Conservation (phyloP, 2,797 vertebrate species). For the Synaphobranchus kaupii region DNA sequence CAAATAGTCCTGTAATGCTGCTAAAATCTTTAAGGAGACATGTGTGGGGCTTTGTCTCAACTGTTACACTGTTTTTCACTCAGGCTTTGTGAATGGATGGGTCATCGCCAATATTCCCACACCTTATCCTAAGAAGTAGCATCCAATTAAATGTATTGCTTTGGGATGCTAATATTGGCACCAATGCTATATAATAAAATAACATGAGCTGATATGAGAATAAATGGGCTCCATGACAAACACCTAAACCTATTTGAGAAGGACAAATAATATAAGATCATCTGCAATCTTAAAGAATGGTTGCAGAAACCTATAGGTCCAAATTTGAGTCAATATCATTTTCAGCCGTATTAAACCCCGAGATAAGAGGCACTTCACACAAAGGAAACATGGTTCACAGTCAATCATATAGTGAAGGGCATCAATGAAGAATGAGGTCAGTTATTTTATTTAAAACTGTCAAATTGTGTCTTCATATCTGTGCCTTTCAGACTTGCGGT, state of each 20-base stretch:
- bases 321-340: neutral
- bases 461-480: slow-evolving; percentile 11
- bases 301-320: neutral
- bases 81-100: neutral
- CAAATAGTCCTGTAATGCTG: neutral
- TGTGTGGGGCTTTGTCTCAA: neutral
- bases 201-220: neutral
- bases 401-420: slow-evolving; percentile 2
- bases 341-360: neutral
- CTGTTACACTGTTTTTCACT: neutral
- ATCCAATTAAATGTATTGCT: neutral
- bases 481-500: neutral
- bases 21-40: neutral
- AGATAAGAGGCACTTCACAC: slow-evolving; percentile 7
- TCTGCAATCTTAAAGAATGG: neutral
- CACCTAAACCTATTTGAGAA: neutral
- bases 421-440: slow-evolving; percentile 14
- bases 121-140: neutral
- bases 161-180: neutral
- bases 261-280: neutral
- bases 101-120: too few relatives aligned
- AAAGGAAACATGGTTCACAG: neutral
- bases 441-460: slow-evolving; percentile 9
- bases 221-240: neutral
- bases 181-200: neutral